Percentiles rank a stretch among this genome's conserved stretches.
Conservation (phyloP, 2,797 vertebrate species). For the Dendrocincla tyrannina region DNA sequence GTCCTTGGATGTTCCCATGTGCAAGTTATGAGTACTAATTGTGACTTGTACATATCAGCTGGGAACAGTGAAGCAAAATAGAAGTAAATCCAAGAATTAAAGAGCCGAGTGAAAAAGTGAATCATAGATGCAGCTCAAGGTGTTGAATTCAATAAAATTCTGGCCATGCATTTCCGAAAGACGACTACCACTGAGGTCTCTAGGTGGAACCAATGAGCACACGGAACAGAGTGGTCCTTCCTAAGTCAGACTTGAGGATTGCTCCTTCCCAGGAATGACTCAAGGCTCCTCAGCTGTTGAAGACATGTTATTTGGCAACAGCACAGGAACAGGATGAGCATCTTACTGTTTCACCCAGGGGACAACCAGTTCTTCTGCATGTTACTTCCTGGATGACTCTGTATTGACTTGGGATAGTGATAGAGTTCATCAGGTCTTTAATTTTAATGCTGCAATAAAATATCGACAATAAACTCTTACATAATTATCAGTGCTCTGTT, state of each 20-base stretch:
- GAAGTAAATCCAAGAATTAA: background rate
- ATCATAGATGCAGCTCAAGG: background rate
- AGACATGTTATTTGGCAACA: background rate
- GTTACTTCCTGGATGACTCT: background rate
- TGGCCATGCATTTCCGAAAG: background rate
- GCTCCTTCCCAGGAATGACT: background rate
- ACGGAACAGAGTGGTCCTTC: background rate
- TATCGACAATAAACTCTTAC: background rate
- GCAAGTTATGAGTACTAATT: background rate
- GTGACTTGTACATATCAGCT: background rate
- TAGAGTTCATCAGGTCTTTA: background rate
- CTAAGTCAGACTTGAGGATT: background rate
- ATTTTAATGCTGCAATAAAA: constrained; percentile 8
- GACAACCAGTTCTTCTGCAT: background rate
- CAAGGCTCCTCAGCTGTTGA: background rate
- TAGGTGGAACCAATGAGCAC: background rate
- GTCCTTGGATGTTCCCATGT: background rate
- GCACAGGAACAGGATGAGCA: background rate
- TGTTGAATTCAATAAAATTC: background rate
- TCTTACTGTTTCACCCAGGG: background rate
- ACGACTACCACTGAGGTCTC: background rate
- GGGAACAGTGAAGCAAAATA: background rate
- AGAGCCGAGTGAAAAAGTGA: background rate
- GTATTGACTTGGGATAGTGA: background rate
- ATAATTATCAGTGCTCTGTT: background rate